These are phyloP conservation scores for Pseudopodoces humilis DNA, from an alignment of 2,113 vertebrate species.

Conservation along the genomic window DNA sequence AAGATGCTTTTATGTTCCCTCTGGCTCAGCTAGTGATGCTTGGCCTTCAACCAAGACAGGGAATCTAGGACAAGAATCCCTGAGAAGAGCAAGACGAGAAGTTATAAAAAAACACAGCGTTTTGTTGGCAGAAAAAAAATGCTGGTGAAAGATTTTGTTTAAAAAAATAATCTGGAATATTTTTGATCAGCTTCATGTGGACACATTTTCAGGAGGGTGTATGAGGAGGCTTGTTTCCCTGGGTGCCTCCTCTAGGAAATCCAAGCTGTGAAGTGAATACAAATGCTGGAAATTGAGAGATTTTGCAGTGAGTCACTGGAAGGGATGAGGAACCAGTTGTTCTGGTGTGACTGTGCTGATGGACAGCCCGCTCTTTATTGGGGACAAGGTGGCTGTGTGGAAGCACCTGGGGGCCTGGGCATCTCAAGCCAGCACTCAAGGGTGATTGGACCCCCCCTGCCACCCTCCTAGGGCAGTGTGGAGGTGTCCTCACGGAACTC, in stretches of 20 bases:
- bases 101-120: background rate
- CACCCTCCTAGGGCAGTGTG: background rate
- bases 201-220: background rate
- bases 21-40: conserved; percentile 48
- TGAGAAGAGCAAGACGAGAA: conserved; percentile 29
- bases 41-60: conserved; percentile 47
- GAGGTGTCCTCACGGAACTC: background rate
- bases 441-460: background rate
- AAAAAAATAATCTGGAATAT: background rate
- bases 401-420: background rate
- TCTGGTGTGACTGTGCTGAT: background rate
- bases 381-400: background rate
- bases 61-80: conserved; percentile 58
- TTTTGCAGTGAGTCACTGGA: conserved; percentile 14
- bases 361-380: rapidly evolving
- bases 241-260: conserved; percentile 1
- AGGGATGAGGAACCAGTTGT: conserved; percentile 29
- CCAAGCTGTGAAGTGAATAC: background rate
- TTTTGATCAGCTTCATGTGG: background rate
- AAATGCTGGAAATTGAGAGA: conserved; percentile 3
- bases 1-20: conserved; percentile 56
- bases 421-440: background rate
- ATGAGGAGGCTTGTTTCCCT: background rate
- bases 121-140: background rate
- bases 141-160: background rate